phyloP scores from a whole-genome alignment of 2,113 vertebrate species.

The Ivindomyrus marchei region DNA sequence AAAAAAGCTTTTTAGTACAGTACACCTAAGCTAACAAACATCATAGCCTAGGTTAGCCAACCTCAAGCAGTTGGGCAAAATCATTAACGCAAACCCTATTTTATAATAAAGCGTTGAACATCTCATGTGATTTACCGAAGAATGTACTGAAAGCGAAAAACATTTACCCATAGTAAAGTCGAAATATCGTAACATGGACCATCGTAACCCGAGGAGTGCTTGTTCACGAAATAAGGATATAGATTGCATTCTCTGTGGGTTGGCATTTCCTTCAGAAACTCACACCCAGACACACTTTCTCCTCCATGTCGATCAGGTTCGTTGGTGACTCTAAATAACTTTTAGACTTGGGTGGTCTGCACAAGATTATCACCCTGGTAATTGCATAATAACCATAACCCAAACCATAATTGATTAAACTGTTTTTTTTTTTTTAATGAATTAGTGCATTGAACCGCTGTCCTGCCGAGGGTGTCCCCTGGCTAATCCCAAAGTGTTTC shows the following conservation, averaged over 20 bases:
- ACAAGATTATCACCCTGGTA: not conserved
- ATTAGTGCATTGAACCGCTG: not conserved
- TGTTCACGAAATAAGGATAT: not conserved
- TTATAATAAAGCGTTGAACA: too few relatives aligned
- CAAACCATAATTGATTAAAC: not conserved
- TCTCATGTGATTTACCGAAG: too few relatives aligned
- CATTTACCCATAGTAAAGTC: too few relatives aligned
- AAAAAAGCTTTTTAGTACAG: too few relatives aligned
- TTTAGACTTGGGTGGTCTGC: not conserved
- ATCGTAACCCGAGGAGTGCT: too few relatives aligned
- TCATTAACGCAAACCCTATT: too few relatives aligned
- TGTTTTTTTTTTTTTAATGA: not conserved
- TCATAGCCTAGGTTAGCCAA: too few relatives aligned
- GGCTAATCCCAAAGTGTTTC: not conserved
- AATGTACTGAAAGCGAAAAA: too few relatives aligned
- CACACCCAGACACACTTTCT: not conserved
- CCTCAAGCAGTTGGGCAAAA: too few relatives aligned
- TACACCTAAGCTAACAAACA: too few relatives aligned
- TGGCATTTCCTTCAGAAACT: not conserved
- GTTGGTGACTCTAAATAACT: not conserved
- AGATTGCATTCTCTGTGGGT: not conserved
- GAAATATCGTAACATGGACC: too few relatives aligned
- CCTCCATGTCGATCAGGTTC: not conserved
- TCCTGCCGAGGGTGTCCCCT: not conserved
- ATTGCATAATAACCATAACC: not conserved